A percentile compares a stretch with the other conserved stretches of the same genome.
Conservation (phyloP, 2,888 invertebrate genomes). For the Thumatha senex region DNA sequence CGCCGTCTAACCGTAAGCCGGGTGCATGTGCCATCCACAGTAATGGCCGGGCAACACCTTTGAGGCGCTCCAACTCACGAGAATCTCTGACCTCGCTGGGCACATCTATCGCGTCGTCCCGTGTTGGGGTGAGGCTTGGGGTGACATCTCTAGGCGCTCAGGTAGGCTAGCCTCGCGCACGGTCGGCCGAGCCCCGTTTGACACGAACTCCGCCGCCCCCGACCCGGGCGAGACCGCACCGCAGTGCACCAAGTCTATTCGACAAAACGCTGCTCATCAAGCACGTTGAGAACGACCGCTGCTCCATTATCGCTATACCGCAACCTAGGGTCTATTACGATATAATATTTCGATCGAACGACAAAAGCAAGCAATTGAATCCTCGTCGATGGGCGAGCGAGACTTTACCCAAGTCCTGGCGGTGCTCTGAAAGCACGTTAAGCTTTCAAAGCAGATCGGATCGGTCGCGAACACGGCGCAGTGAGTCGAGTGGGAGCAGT, state of each 20-base stretch:
- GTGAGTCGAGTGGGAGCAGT: conserved; percentile 56
- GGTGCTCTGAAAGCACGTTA: conserved; percentile 72
- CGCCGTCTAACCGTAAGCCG: conserved; percentile 89
- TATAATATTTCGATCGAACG: conserved; percentile 56
- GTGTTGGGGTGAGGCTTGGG: conserved; percentile 88
- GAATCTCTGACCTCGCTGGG: conserved; percentile 90
- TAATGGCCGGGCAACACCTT: conserved; percentile 84
- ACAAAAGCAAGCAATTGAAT: conserved; percentile 54
- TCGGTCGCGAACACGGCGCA: conserved; percentile 58
- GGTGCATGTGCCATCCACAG: conserved; percentile 85
- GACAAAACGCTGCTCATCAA: conserved; percentile 75
- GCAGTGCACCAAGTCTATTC: conserved; percentile 67
- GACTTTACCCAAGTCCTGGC: conserved; percentile 72
- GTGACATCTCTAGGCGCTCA: conserved; percentile 87
- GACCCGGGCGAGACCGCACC: conserved; percentile 55
- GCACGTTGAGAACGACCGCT: conserved; percentile 70
- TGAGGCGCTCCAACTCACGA: conserved; percentile 90
- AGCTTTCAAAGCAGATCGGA: conserved; percentile 59
- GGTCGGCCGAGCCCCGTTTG: conserved; percentile 71
- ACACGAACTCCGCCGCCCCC: conserved; percentile 51
- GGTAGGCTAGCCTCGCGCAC: conserved; percentile 85
- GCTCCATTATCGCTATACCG: conserved; percentile 76
- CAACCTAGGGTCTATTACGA: conserved; percentile 73
- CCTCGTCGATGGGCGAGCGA: conserved; percentile 73
- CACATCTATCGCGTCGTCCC: conserved; percentile 85